Evolutionary conservation across 1,140 invertebrate species (phyloP).

Genomic region (Cyrtorhinus lividipennis): DNA sequence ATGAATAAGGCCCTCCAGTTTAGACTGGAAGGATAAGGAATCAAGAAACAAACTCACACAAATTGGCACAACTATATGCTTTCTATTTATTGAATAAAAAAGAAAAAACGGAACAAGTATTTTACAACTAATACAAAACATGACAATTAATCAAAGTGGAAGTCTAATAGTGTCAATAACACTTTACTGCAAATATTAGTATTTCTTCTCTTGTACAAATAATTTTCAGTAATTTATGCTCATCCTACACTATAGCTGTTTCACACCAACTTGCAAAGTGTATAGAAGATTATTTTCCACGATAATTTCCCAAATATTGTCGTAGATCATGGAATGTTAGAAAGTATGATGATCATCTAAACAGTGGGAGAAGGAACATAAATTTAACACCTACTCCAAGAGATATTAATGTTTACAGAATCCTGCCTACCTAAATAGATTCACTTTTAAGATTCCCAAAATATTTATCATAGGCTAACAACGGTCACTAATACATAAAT

Average conservation of each 20-base stretch:
- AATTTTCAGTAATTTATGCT: neutral
- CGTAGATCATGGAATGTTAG: neutral
- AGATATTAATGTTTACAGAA: neutral
- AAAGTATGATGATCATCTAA: constrained; percentile 3
- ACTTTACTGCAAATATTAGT: neutral
- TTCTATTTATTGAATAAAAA: constrained; percentile 7
- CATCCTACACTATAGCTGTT: neutral
- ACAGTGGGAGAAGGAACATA: neutral
- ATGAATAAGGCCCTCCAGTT: too few species aligned
- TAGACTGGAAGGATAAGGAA: too few species aligned
- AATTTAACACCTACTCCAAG: neutral
- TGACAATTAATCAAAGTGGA: neutral
- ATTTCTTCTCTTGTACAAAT: neutral
- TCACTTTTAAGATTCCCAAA: neutral
- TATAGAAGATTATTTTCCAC: neutral
- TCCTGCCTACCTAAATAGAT: neutral
- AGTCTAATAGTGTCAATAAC: neutral
- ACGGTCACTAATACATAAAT: constrained; percentile 5
- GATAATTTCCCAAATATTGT: neutral
- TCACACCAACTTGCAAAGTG: neutral
- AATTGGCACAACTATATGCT: constrained; percentile 5
- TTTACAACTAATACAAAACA: neutral
- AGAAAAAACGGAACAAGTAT: constrained; percentile 1
- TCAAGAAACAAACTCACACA: too few species aligned
- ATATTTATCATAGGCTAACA: constrained; percentile 1